Base-by-base conservation (phyloP, 2,113 vertebrate species). In the Dicentrarchus labrax region DNA sequence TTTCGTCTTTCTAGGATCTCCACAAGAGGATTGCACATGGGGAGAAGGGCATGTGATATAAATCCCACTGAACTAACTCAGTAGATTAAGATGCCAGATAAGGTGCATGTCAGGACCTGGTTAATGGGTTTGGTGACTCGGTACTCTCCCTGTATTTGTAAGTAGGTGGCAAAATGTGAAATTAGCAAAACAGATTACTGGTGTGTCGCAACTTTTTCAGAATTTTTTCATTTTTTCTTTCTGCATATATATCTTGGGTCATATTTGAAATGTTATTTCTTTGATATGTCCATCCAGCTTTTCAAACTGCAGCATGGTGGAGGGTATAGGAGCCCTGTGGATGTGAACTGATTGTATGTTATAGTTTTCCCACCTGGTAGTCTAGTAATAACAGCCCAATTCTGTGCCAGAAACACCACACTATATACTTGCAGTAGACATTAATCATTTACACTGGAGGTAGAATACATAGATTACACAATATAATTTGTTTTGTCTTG, bases 61-160 rank as follows among this genome's bases (percentile, higher is more conserved):
- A 78, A 39, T 62, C 16, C 38, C 24, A 72, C 24, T 60, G 48
- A 80, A 82, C 53, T 54, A 48, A 65, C 56, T 75, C n/a, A 69
- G 41, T 59, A 39, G 61, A 69, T 76, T 50, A 60, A 83, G 50
- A 71, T 76, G 36, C 38, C 30, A 84, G 69, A 85, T 80, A 65
- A 71, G 59, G 57, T 71, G 36, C 84, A 78, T 88, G 84, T 84
- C 82, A 87, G 57, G 50, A 76, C 85, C 65, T 76, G 78, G 77
- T 70, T 71, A 60, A 78, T 76, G 66, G 69, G 36, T 78, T 51
- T n/a, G 53, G 59, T n/a, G 43, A 83, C 51, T 72, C 57, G 36
- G 67, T 67, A 84, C 51, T 86, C 66, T 17, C 22, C 65, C 22
- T 64, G 0, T 24, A 16, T 61, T 43, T 75, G n/a, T 13, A 11